Percentiles rank a stretch among this genome's conserved stretches.
phyloP scores from a whole-genome alignment of 2,797 vertebrate species.

The Coracias cyanogaster region DNA sequence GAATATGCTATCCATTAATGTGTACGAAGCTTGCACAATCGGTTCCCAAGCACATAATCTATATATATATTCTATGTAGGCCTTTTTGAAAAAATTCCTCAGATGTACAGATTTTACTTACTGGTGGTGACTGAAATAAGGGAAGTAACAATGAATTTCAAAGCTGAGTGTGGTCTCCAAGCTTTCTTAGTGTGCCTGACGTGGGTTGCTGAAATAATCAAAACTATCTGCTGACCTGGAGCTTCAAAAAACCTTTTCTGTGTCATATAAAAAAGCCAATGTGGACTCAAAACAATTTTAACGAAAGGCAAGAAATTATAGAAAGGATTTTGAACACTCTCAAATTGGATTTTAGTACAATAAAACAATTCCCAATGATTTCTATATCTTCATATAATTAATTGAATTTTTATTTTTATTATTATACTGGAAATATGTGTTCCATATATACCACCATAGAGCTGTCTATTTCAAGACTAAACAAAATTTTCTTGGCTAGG shows the following conservation, averaged over 20 bases:
- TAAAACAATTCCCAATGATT: background rate
- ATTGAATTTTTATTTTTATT: background rate
- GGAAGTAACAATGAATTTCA: constrained; percentile 15
- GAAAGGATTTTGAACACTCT: background rate
- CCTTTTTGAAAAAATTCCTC: constrained; percentile 17
- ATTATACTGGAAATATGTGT: background rate
- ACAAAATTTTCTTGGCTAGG: background rate
- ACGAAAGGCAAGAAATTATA: background rate
- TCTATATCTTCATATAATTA: background rate
- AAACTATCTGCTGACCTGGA: constrained; percentile 26
- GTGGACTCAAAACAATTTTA: background rate
- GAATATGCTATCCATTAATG: constrained; percentile 12
- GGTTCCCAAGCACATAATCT: background rate
- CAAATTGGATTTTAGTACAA: background rate
- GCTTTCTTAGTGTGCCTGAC: background rate
- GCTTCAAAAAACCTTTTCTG: background rate
- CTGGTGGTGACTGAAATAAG: constrained; percentile 33
- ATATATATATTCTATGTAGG: background rate
- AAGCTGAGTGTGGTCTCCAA: background rate
- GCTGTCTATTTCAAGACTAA: background rate
- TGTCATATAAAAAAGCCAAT: background rate
- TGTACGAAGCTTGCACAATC: background rate
- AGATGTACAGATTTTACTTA: constrained; percentile 33
- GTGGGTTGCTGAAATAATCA: constrained; percentile 39
- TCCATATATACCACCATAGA: background rate